Evolutionary conservation across 2,797 vertebrate genomes (phyloP).

Genomic region (Onychomys torridus): DNA sequence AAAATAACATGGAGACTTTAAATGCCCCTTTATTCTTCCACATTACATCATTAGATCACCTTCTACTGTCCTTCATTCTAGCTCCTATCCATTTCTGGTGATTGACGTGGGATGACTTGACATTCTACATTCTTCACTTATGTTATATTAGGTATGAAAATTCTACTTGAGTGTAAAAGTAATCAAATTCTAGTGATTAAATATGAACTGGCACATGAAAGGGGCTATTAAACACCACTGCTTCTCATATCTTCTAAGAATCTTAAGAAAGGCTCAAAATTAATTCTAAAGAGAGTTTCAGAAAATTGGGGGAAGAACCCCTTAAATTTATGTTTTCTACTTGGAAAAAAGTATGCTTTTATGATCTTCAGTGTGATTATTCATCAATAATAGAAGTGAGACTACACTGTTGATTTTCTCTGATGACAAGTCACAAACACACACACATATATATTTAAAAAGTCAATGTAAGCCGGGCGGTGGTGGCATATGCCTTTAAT

Average conservation of each 20-base stretch:
- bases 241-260: slow-evolving; percentile 45
- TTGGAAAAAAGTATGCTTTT: slow-evolving; percentile 23
- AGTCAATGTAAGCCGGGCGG: background rate
- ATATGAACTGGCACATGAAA: slow-evolving; percentile 74
- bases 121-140: slow-evolving; percentile 75
- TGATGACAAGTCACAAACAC: slow-evolving; percentile 8
- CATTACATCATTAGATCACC: slow-evolving; percentile 39
- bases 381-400: slow-evolving; percentile 35
- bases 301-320: background rate
- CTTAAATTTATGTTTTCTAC: slow-evolving; percentile 28
- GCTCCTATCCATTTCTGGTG: slow-evolving; percentile 52
- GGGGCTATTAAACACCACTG: slow-evolving; percentile 70
- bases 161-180: slow-evolving; percentile 79
- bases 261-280: slow-evolving; percentile 26
- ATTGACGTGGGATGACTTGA: slow-evolving; percentile 69
- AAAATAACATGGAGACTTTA: background rate
- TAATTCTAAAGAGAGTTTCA: slow-evolving; percentile 54
- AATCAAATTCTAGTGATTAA: slow-evolving; percentile 78
- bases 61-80: slow-evolving; percentile 78
- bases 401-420: slow-evolving; percentile 18
- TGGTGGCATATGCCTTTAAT: too few relatives aligned
- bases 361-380: background rate
- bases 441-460: slow-evolving; percentile 20
- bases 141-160: slow-evolving; percentile 75
- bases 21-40: slow-evolving; percentile 63